Evolutionary conservation across 2,113 vertebrate genomes (phyloP), one percentile per base, ranked within the genome.

Genomic region (Rhynchomys soricoides): DNA sequence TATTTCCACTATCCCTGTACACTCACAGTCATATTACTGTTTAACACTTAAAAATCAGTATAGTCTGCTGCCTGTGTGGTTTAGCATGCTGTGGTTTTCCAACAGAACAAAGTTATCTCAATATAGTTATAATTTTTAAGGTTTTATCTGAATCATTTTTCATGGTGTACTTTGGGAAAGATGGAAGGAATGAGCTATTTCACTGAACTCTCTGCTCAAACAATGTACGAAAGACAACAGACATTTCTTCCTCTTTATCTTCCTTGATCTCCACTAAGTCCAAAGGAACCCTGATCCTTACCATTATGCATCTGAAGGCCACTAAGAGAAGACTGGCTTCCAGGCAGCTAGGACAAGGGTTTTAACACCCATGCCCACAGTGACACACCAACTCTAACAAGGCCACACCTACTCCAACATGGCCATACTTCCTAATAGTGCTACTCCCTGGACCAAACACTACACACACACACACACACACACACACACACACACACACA

Each of bases 51-150:
- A 34, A 77, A 85, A 52, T n/a, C 29, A 62, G 0, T 59, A 57
- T 74, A 78, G 31, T 16, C 62, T 71, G 11, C 81, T 43, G 16
- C 62, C 77, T 21, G 24, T 96, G 70, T 43, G 68, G 50, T 82
- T 95, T 64, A 90, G 43, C 0, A 43, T 85, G 26, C 21, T 94
- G 6, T 0, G 16, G 48, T 94, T 95, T 93, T 55, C 43, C 55
- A 78, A 59, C 57, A 85, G 87, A 57, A 91, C 86, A 83, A 45
- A 88, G 16, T 55, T 83, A 91, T 48, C 94, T 86, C 79, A 83
- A 75, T 45, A 34, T 52, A 70, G 17, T 22, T 31, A 9, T 48
- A 74, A 31, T 81, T 66, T 77, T 66, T 74, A 90, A 31, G 8
- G 0, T 64, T 93, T 91, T 24, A 24, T 66, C 31, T 86, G 29